phyloP scores from a whole-genome alignment of 2,888 invertebrate species.

The Tipula unca region DNA sequence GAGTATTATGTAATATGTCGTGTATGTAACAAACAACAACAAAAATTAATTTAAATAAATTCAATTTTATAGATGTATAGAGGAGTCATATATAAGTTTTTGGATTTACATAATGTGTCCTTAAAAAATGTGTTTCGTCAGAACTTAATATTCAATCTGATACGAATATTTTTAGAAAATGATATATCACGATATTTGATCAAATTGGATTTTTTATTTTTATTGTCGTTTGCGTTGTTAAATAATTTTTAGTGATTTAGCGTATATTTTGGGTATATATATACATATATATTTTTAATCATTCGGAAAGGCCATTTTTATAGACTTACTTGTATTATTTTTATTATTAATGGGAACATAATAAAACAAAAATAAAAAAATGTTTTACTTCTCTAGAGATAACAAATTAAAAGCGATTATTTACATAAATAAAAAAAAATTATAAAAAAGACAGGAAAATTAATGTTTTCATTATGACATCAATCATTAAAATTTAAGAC shows the following conservation, averaged over 20 bases:
- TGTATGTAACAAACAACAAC: not conserved
- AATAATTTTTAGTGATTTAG: not conserved
- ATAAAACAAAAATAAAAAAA: not conserved
- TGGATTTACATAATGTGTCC: not conserved
- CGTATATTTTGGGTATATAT: not conserved
- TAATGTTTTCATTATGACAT: not conserved
- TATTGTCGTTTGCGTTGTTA: not conserved
- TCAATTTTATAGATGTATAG: not conserved
- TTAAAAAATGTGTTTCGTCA: not conserved
- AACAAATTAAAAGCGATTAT: not conserved
- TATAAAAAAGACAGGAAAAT: not conserved
- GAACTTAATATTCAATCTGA: not conserved
- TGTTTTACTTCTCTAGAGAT: not conserved
- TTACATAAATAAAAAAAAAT: not conserved
- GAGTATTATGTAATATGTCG: not conserved
- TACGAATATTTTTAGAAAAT: not conserved
- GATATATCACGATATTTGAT: not conserved
- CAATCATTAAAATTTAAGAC: not conserved
- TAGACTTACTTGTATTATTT: not conserved
- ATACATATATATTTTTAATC: no score
- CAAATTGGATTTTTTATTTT: not conserved
- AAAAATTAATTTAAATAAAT: not conserved
- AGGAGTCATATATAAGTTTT: not conserved
- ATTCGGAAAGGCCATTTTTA: not conserved
- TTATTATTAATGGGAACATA: not conserved